These are phyloP conservation scores for Melanostigma gelatinosum DNA, from an alignment of 2,113 vertebrate genomes.

Conservation along the genomic window DNA sequence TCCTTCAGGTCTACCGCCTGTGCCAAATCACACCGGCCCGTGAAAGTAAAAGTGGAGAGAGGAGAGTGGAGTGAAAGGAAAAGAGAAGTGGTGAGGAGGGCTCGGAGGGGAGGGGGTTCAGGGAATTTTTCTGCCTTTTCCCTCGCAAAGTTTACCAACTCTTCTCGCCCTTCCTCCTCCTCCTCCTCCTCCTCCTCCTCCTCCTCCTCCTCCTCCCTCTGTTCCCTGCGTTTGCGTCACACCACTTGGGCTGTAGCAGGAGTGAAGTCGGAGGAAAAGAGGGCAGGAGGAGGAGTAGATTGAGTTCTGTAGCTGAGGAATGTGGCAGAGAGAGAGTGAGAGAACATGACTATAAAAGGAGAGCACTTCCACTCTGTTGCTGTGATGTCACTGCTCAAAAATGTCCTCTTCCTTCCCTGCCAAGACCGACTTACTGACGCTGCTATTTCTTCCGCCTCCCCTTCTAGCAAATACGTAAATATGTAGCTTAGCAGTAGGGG, in stretches of 20 bases:
- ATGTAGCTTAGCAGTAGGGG: not conserved
- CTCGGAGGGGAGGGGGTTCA: constrained; percentile 39
- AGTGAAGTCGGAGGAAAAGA: constrained; percentile 49
- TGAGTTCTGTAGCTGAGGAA: constrained; percentile 68
- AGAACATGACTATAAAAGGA: constrained; percentile 81
- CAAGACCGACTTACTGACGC: constrained; percentile 60
- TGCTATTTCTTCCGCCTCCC: constrained; percentile 46
- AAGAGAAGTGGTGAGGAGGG: constrained; percentile 53
- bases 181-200: constrained; percentile 7
- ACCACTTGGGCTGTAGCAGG: constrained; percentile 12
- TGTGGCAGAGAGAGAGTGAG: constrained; percentile 56
- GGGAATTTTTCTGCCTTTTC: constrained; percentile 62
- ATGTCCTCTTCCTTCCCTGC: constrained; percentile 70
- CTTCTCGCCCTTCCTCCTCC: constrained; percentile 10
- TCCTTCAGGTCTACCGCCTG: not conserved
- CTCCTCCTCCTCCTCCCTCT: constrained; percentile 40
- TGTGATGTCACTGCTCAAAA: constrained; percentile 74
- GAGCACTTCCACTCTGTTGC: constrained; percentile 70
- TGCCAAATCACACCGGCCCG: constrained; percentile 10
- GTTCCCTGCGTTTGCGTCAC: constrained; percentile 71
- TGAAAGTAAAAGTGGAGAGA: constrained; percentile 68
- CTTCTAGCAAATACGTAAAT: constrained; percentile 21
- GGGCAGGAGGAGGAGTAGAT: constrained; percentile 51
- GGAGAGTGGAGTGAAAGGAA: constrained; percentile 53
- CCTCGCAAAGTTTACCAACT: constrained; percentile 12